Percentiles rank a stretch among this genome's conserved stretches.
These are phyloP conservation scores for Arge pagana DNA, from an alignment of 2,888 invertebrate genomes.

Conservation along the genomic window DNA sequence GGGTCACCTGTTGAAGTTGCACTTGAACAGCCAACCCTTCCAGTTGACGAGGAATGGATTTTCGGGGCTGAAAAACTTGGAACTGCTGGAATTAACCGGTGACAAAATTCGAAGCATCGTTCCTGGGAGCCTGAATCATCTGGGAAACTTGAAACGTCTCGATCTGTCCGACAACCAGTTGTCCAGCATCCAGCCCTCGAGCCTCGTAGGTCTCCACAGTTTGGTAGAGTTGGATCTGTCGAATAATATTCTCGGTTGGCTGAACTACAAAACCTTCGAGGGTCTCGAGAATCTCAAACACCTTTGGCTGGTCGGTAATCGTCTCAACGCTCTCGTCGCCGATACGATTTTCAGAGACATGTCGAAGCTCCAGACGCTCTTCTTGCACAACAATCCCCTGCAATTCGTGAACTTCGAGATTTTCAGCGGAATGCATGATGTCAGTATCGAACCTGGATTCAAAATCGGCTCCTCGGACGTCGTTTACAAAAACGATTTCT, in stretches of 20 bases:
- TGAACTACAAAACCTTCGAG: neutral
- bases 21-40: slow-evolving; percentile 4
- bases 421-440: slow-evolving; percentile 4
- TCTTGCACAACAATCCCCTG: slow-evolving; percentile 8
- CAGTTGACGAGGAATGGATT: slow-evolving; percentile 1
- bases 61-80: neutral
- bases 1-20: slow-evolving; percentile 1
- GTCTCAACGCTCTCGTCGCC: neutral
- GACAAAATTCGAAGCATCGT: slow-evolving; percentile 1
- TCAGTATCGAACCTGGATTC: slow-evolving; percentile 12
- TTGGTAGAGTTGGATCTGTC: slow-evolving; percentile 10
- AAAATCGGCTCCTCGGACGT: neutral
- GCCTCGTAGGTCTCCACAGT: neutral
- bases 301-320: slow-evolving; percentile 8
- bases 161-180: slow-evolving; percentile 11
- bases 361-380: neutral
- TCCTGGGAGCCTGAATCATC: slow-evolving; percentile 4
- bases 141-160: slow-evolving; percentile 2
- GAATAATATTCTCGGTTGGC: neutral
- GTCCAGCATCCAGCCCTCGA: neutral
- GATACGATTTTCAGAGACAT: neutral
- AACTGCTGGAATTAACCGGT: slow-evolving; percentile 10
- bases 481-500: neutral
- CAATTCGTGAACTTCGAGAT: neutral
- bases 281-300: slow-evolving; percentile 6